Evolutionary conservation across 1,140 invertebrate genomes (phyloP).

Genomic region (Conus betulinus): DNA sequence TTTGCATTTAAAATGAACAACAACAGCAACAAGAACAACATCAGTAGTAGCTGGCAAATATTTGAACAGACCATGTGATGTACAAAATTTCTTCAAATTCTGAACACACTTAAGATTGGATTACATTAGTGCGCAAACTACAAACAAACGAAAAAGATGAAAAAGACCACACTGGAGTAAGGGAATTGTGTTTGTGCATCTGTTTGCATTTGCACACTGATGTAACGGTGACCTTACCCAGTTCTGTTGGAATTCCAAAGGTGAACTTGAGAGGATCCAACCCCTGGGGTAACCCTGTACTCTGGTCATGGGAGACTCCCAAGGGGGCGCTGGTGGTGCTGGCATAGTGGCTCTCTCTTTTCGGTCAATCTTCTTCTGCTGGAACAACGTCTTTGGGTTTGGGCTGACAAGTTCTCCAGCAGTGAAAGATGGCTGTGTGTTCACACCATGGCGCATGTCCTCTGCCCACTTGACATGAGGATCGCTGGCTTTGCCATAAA

Average conservation of each 20-base stretch:
- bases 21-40: no score
- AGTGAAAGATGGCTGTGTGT: constrained; percentile 59
- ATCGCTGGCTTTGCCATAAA: constrained; percentile 73
- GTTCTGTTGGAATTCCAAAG: constrained; percentile 71
- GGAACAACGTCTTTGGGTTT: constrained; percentile 67
- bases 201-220: no score
- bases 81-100: not conserved
- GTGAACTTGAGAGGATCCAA: constrained; percentile 64
- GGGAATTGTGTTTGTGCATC: no score
- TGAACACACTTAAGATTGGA: not conserved
- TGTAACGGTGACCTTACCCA: constrained; percentile 55
- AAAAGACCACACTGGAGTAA: not conserved
- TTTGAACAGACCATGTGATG: no score
- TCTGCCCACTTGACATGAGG: constrained; percentile 70
- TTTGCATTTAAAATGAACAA: no score
- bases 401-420: constrained; percentile 71
- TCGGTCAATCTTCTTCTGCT: constrained; percentile 65
- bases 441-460: constrained; percentile 73
- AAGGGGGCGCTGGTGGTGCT: constrained; percentile 69
- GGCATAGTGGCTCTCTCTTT: constrained; percentile 68
- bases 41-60: no score
- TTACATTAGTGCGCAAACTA: not conserved
- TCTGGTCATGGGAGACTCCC: constrained; percentile 68
- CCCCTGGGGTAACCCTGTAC: constrained; percentile 61
- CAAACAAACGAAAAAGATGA: not conserved